Conservation (phyloP, 2,797 vertebrate species). For the Peromyscus aztecus region DNA sequence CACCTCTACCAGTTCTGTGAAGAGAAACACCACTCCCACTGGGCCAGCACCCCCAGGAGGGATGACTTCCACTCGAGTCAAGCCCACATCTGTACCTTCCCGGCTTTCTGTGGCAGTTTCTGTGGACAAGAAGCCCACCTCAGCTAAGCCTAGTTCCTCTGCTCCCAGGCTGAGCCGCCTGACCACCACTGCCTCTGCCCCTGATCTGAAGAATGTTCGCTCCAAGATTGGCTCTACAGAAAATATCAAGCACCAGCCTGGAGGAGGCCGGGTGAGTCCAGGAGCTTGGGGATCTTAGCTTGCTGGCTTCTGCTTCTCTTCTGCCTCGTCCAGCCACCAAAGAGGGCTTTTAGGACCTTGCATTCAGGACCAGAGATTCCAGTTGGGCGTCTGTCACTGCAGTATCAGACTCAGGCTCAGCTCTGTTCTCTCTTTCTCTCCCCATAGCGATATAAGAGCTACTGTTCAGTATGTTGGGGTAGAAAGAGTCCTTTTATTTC, state of each 20-base stretch:
- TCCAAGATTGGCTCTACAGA: slow-evolving; percentile 96
- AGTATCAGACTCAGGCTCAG: background rate
- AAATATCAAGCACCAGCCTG: slow-evolving; percentile 95
- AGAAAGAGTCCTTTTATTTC: background rate
- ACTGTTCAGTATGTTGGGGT: background rate
- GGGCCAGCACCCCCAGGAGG: slow-evolving; percentile 34
- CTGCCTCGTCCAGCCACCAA: background rate
- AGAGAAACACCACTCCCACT: slow-evolving; percentile 80
- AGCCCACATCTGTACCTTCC: slow-evolving; percentile 78
- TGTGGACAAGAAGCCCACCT: slow-evolving; percentile 88
- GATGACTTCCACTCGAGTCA: slow-evolving; percentile 72
- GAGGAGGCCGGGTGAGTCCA: slow-evolving; percentile 94
- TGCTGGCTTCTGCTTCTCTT: background rate
- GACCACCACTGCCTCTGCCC: slow-evolving; percentile 81
- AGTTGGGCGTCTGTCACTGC: background rate
- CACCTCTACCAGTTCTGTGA: slow-evolving; percentile 80
- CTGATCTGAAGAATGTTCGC: slow-evolving; percentile 91
- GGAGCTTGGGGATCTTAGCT: background rate
- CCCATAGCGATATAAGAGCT: accelerated
- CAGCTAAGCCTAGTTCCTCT: slow-evolving; percentile 79
- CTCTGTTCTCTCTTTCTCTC: background rate
- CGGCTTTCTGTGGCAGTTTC: slow-evolving; percentile 87
- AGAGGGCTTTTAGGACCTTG: background rate
- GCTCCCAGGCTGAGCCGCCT: slow-evolving; percentile 83
- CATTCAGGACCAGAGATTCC: background rate